These are phyloP conservation scores for Eleutherodactylus coqui DNA, from an alignment of 2,797 vertebrate genomes.

Conservation along the genomic window DNA sequence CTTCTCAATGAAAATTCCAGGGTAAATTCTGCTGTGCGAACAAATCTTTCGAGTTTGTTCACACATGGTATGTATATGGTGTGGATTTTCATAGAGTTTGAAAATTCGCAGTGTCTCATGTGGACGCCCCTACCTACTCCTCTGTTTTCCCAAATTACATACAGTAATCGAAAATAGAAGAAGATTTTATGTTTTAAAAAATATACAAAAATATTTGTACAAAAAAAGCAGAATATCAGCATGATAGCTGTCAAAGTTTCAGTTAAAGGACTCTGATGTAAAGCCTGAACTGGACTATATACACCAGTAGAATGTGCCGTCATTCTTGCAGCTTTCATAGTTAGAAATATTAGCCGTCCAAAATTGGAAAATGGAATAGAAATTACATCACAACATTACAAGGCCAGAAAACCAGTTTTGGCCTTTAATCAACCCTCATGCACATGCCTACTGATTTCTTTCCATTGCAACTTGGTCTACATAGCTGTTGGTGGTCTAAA, in stretches of 20 bases:
- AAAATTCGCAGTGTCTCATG: too few relatives aligned
- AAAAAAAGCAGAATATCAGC: too few relatives aligned
- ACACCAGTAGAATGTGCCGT: background rate
- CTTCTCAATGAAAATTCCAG: too few relatives aligned
- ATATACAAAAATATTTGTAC: too few relatives aligned
- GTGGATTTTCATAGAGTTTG: too few relatives aligned
- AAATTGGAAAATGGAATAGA: background rate
- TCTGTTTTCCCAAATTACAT: too few relatives aligned
- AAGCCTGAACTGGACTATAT: background rate
- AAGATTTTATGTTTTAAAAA: too few relatives aligned
- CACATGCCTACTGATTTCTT: background rate
- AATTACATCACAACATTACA: background rate
- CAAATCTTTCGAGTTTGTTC: too few relatives aligned
- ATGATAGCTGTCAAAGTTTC: background rate
- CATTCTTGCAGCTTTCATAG: background rate
- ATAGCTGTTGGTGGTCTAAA: conserved; percentile 13
- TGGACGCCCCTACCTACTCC: too few relatives aligned
- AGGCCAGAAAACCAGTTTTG: background rate
- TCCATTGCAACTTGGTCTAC: background rate
- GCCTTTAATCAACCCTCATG: background rate
- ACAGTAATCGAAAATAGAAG: too few relatives aligned
- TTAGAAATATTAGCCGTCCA: background rate
- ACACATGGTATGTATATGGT: too few relatives aligned
- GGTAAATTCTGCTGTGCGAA: too few relatives aligned
- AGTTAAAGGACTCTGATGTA: background rate